Percentiles rank a stretch among this genome's conserved stretches.
Evolutionary conservation across 2,113 vertebrate genomes (phyloP).

Genomic region (Ornithorhynchus anatinus): DNA sequence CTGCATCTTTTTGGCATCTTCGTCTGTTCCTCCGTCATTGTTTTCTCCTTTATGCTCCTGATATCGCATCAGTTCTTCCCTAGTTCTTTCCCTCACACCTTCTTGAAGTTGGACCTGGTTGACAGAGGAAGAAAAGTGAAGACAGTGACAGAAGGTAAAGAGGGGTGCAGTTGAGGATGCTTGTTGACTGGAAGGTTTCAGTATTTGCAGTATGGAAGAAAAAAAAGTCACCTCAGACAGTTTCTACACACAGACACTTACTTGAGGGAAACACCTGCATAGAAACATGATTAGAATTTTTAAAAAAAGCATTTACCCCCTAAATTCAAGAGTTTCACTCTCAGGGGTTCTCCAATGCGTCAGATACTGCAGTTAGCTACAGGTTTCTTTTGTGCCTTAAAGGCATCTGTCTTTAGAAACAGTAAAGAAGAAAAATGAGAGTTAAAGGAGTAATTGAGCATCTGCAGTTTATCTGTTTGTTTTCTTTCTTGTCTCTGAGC

Average conservation of each 20-base stretch:
- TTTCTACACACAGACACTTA: neutral
- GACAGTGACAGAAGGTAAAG: neutral
- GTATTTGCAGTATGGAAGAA: neutral
- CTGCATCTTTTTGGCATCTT: neutral
- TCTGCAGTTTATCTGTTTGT: slow-evolving; percentile 7
- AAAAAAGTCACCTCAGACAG: accelerated
- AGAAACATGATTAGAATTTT: neutral
- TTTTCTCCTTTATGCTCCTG: neutral
- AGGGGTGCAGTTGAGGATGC: neutral
- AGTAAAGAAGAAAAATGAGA: neutral
- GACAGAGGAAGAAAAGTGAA: neutral
- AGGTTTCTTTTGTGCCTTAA: neutral
- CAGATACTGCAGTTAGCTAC: neutral
- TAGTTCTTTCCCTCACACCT: neutral
- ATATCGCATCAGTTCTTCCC: neutral
- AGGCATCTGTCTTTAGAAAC: neutral
- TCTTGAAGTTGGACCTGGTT: accelerated
- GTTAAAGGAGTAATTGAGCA: slow-evolving; percentile 7
- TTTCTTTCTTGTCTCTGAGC: neutral
- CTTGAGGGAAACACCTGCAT: neutral
- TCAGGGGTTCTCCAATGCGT: neutral
- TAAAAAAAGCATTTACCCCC: neutral
- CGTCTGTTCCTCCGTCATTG: neutral
- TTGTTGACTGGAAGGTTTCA: too few species aligned
- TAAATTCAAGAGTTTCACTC: neutral